Conservation (phyloP, 2,888 invertebrate species). For the Deilephila porcellus region DNA sequence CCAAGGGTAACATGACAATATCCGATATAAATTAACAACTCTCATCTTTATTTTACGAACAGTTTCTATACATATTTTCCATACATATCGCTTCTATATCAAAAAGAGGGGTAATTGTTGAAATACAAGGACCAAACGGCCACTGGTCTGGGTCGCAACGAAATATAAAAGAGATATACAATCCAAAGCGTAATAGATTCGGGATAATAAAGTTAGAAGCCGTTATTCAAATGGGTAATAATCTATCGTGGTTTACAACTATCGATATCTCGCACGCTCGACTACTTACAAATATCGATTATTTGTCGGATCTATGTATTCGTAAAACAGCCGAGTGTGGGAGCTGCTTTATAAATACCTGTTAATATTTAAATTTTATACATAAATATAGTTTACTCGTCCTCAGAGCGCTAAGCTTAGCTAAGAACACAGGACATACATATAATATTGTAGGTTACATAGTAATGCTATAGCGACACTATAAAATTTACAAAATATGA, state of each 20-base stretch:
- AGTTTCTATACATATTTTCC: slow-evolving; percentile 21
- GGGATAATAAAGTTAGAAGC: slow-evolving; percentile 29
- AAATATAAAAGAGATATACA: slow-evolving; percentile 21
- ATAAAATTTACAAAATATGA: slow-evolving; percentile 86
- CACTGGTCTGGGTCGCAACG: slow-evolving; percentile 13
- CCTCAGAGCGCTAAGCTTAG: slow-evolving; percentile 82
- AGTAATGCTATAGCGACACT: slow-evolving; percentile 80
- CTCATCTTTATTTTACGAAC: slow-evolving; percentile 28
- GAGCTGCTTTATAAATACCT: slow-evolving; percentile 36
- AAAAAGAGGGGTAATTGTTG: neutral
- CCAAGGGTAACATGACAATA: slow-evolving; percentile 30
- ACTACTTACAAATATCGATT: slow-evolving; percentile 8
- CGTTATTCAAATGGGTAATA: slow-evolving; percentile 27
- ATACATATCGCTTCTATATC: slow-evolving; percentile 7
- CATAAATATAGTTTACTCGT: slow-evolving; percentile 68
- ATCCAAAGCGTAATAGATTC: slow-evolving; percentile 25
- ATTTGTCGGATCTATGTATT: slow-evolving; percentile 7
- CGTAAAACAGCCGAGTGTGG: slow-evolving; percentile 3
- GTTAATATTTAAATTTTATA: slow-evolving; percentile 55
- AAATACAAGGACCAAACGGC: slow-evolving; percentile 5
- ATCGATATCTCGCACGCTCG: slow-evolving; percentile 8
- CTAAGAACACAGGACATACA: slow-evolving; percentile 78
- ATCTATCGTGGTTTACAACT: slow-evolving; percentile 29
- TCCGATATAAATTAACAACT: slow-evolving; percentile 4
- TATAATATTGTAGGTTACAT: slow-evolving; percentile 70